Percentiles rank a stretch among this genome's conserved stretches.
phyloP scores from a whole-genome alignment of 2,888 invertebrate genomes.

The Drosophila nr. perissopoda region DNA sequence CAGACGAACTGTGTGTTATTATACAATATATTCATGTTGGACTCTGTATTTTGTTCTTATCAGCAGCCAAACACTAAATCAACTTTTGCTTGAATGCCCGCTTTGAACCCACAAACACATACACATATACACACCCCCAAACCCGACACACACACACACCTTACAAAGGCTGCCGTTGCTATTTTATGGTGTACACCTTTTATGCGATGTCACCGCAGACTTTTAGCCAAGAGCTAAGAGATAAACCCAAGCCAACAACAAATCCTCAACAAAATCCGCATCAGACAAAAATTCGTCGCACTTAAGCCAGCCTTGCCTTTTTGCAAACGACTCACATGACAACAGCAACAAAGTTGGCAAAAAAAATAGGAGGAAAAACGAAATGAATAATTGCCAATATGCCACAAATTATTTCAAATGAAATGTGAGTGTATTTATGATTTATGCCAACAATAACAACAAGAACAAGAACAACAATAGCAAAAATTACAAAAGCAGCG shows the following conservation, averaged over 20 bases:
- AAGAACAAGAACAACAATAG: slow-evolving; percentile 10
- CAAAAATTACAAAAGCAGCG: background rate
- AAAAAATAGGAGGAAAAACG: slow-evolving; percentile 45
- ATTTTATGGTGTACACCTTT: slow-evolving; percentile 69
- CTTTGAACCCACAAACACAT: slow-evolving; percentile 9
- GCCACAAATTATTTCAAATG: slow-evolving; percentile 81
- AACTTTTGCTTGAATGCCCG: slow-evolving; percentile 67
- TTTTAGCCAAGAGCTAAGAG: slow-evolving; percentile 41
- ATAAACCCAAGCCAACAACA: slow-evolving; percentile 75
- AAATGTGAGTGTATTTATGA: slow-evolving; percentile 82
- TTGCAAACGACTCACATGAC: slow-evolving; percentile 28
- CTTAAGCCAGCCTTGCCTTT: slow-evolving; percentile 64
- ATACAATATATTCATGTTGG: slow-evolving; percentile 29
- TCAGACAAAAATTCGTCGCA: slow-evolving; percentile 71
- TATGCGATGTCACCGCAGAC: slow-evolving; percentile 72
- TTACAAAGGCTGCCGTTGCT: slow-evolving; percentile 17
- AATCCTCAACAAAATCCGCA: slow-evolving; percentile 78
- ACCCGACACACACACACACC: background rate
- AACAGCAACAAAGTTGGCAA: slow-evolving; percentile 14
- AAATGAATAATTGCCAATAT: slow-evolving; percentile 82
- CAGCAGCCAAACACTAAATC: slow-evolving; percentile 68
- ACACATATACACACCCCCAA: too few species aligned
- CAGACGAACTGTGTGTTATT: slow-evolving; percentile 32
- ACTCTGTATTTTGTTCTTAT: slow-evolving; percentile 45
- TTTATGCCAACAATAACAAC: slow-evolving; percentile 53